Conservation (phyloP, 2,888 invertebrate species). For the Anthophora plumipes region DNA sequence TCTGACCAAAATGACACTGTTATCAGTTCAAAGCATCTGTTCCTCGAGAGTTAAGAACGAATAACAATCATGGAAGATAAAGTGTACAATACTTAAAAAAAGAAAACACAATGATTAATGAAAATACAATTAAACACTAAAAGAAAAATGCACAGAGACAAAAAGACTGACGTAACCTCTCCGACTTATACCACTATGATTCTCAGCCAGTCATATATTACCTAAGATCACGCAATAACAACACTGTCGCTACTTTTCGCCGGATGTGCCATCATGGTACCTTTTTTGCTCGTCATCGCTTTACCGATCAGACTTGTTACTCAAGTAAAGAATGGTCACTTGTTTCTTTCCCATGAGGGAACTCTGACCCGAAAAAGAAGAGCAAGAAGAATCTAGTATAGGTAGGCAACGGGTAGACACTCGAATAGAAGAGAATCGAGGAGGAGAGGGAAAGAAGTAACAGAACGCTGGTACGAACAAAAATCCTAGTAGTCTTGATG, state of each 20-base stretch:
- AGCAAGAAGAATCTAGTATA: slow-evolving; percentile 25
- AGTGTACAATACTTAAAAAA: too few relatives aligned
- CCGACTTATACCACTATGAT: too few relatives aligned
- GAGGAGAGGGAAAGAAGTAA: slow-evolving; percentile 5
- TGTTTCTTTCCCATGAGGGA: slow-evolving; percentile 56
- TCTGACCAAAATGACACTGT: too few relatives aligned
- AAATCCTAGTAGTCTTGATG: slow-evolving; percentile 45
- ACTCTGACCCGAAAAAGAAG: slow-evolving; percentile 28
- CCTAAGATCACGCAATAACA: not conserved
- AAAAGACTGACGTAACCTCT: too few relatives aligned
- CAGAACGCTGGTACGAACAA: slow-evolving; percentile 35
- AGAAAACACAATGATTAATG: too few relatives aligned
- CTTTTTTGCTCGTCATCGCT: slow-evolving; percentile 28
- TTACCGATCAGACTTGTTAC: slow-evolving; percentile 39
- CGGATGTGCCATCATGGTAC: slow-evolving; percentile 13
- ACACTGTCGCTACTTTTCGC: slow-evolving; percentile 9
- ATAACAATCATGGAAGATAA: too few relatives aligned
- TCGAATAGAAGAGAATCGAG: slow-evolving; percentile 2
- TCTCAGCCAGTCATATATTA: too few relatives aligned
- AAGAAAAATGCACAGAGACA: too few relatives aligned
- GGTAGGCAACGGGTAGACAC: slow-evolving; percentile 31
- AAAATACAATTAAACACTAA: too few relatives aligned
- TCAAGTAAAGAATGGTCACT: slow-evolving; percentile 45
- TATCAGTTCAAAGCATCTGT: too few relatives aligned
- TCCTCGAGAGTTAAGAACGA: too few relatives aligned